Percentiles rank a stretch among this genome's conserved stretches.
Conservation (phyloP, 2,113 vertebrate genomes). For the Myodes glareolus region DNA sequence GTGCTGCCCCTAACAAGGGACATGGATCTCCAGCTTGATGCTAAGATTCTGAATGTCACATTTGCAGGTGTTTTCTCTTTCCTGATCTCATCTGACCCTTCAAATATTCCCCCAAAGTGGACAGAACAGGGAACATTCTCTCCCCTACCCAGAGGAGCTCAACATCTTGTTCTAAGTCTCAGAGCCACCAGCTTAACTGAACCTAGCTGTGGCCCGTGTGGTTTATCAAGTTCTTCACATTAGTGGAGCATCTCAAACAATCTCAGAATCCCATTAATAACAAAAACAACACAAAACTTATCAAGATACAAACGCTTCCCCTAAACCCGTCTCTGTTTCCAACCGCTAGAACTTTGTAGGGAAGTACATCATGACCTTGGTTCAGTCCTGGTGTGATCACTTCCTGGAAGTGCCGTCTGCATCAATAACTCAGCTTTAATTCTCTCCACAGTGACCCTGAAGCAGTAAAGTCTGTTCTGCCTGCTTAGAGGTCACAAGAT, state of each 20-base stretch:
- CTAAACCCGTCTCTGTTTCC: neutral
- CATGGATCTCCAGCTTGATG: neutral
- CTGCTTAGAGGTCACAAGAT: neutral
- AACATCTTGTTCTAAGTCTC: neutral
- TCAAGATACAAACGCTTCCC: neutral
- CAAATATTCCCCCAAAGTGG: neutral
- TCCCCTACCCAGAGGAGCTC: neutral
- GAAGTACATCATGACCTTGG: neutral
- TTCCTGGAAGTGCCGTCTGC: neutral
- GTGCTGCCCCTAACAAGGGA: neutral
- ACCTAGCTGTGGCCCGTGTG: accelerated
- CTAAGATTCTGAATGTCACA: conserved; percentile 7
- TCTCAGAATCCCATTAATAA: neutral
- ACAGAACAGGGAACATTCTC: neutral
- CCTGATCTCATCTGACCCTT: neutral
- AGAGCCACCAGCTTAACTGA: neutral
- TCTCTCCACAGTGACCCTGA: neutral
- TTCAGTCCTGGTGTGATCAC: neutral
- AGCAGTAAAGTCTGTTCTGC: neutral
- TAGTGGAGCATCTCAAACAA: too few species aligned
- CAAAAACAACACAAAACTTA: neutral
- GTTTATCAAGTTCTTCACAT: neutral
- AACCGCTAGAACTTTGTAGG: neutral
- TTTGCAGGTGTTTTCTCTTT: conserved; percentile 42
- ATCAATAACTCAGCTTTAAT: neutral